Conservation (phyloP, 2,888 invertebrate species). For the Omphaloscelis lunosa region DNA sequence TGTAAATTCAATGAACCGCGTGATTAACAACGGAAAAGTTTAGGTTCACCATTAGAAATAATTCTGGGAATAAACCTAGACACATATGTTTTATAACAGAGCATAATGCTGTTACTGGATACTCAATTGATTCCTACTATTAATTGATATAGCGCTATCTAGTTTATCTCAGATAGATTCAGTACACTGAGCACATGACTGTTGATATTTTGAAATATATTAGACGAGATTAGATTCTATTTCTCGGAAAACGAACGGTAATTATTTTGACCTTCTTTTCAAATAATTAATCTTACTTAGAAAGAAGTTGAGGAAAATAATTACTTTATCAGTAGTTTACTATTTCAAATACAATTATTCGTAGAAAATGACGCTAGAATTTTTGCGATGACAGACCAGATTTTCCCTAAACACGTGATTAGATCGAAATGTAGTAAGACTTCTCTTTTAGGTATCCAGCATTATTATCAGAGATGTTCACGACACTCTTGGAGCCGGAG, state of each 20-base stretch:
- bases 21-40: constrained; percentile 85
- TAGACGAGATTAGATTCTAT: constrained; percentile 43
- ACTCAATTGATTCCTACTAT: constrained; percentile 70
- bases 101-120: constrained; percentile 65
- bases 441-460: constrained; percentile 91
- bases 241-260: constrained; percentile 53
- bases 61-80: constrained; percentile 76
- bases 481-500: constrained; percentile 93
- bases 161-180: constrained; percentile 53
- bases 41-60: constrained; percentile 72
- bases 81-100: constrained; percentile 61
- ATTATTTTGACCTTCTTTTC: constrained; percentile 60
- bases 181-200: constrained; percentile 26
- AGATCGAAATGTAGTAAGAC: constrained; percentile 19
- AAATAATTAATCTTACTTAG: constrained; percentile 41
- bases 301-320: constrained; percentile 52
- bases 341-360: background rate
- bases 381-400: constrained; percentile 5
- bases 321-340: constrained; percentile 27
- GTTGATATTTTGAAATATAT: constrained; percentile 30
- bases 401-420: background rate
- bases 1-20: constrained; percentile 84
- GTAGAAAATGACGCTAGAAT: background rate
- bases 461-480: constrained; percentile 95
- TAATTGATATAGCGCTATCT: constrained; percentile 66